Conservation (phyloP, 2,113 vertebrate genomes). For the Bubalus kerabau region DNA sequence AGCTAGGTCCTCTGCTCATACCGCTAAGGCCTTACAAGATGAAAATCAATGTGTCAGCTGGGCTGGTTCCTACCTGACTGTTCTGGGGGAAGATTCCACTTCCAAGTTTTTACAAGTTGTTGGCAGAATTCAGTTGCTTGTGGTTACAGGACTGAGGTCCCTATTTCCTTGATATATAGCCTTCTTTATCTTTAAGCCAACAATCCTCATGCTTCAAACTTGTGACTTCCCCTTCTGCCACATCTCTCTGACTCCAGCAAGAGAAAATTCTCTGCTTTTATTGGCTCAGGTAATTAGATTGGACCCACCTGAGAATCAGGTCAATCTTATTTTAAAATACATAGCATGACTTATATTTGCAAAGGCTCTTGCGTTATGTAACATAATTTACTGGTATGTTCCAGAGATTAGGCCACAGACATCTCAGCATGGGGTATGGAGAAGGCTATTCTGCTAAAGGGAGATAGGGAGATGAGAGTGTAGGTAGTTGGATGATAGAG, state of each 20-base stretch:
- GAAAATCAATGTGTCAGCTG: not conserved
- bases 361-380: not conserved
- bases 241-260: not conserved
- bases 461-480: not conserved
- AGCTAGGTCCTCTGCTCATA: not conserved
- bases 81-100: not conserved
- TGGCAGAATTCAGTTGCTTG: not conserved
- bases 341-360: not conserved
- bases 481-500: not conserved
- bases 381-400: not conserved
- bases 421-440: not conserved
- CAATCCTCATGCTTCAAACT: not conserved
- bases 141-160: not conserved
- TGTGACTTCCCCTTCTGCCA: not conserved
- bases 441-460: not conserved
- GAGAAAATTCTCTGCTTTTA: not conserved
- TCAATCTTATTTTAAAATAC: not conserved
- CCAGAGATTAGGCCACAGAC: not conserved
- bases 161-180: not conserved
- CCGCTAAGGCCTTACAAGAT: not conserved
- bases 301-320: not conserved
- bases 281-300: not conserved
- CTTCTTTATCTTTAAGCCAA: not conserved
- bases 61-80: not conserved
- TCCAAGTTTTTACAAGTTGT: not conserved